phyloP scores from a whole-genome alignment of 1,140 invertebrate species.

The Prorops nasuta region DNA sequence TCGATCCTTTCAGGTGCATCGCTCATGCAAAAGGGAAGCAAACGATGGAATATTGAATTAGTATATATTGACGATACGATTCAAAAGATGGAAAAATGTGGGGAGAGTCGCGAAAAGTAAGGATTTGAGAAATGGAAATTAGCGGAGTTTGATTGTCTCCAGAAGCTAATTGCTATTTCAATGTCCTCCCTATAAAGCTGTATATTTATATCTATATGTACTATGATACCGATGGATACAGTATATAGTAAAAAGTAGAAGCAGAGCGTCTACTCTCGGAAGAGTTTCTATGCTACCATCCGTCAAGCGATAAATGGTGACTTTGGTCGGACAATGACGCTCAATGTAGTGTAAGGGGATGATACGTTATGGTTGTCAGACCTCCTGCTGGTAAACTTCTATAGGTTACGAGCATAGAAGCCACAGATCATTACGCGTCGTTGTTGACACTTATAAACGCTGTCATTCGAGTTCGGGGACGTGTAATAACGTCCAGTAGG shows the following conservation, averaged over 20 bases:
- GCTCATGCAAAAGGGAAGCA: conserved; percentile 19
- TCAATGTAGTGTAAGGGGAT: conserved; percentile 52
- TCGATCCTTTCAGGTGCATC: conserved; percentile 43
- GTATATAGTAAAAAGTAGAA: no score
- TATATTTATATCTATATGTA: no score
- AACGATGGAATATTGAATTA: conserved; percentile 46
- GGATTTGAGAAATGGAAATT: no score
- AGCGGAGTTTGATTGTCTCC: neutral
- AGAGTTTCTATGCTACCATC: no score
- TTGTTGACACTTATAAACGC: conserved; percentile 52
- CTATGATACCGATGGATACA: no score
- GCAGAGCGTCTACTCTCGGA: no score
- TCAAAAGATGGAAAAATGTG: no score
- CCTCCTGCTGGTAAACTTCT: conserved; percentile 39
- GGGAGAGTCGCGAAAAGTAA: no score
- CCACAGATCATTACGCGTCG: conserved; percentile 48
- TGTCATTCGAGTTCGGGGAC: conserved; percentile 40
- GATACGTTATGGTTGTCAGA: conserved; percentile 43
- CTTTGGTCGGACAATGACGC: conserved; percentile 45
- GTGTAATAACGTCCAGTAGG: conserved; percentile 42
- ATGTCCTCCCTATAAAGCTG: no score
- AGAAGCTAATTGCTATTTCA: no score
- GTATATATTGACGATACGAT: no score
- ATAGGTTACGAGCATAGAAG: conserved; percentile 28
- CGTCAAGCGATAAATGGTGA: conserved; percentile 47